phyloP scores from a whole-genome alignment of 2,888 invertebrate genomes.

The Psococerastis gibbosa region DNA sequence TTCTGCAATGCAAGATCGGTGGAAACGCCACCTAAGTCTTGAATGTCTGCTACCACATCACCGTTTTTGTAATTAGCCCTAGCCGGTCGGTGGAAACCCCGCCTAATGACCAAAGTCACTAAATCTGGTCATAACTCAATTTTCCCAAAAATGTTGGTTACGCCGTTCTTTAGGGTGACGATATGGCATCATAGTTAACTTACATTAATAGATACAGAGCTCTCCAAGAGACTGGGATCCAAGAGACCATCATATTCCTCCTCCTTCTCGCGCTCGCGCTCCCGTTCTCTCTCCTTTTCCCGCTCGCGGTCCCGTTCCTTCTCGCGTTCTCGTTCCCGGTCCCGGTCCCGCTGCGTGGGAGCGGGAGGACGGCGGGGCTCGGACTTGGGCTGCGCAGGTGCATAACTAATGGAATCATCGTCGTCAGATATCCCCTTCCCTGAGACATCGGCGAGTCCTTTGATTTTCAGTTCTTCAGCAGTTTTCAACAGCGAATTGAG shows the following conservation, averaged over 20 bases:
- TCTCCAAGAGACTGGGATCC: slow-evolving; percentile 13
- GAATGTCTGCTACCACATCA: too few species aligned
- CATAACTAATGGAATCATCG: slow-evolving; percentile 13
- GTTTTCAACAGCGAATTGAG: slow-evolving; percentile 74
- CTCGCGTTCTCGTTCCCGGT: background rate
- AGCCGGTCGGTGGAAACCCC: too few species aligned
- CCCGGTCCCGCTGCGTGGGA: background rate
- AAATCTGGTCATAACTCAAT: too few species aligned
- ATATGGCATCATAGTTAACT: too few species aligned
- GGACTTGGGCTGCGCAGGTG: slow-evolving; percentile 10
- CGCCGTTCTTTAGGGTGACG: too few species aligned
- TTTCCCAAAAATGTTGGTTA: too few species aligned
- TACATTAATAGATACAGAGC: background rate
- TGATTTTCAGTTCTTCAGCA: slow-evolving; percentile 79
- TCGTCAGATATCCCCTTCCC: slow-evolving; percentile 39
- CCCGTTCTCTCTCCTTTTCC: background rate
- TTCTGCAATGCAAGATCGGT: too few species aligned
- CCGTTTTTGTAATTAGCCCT: too few species aligned
- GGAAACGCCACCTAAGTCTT: too few species aligned
- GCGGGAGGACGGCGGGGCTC: background rate
- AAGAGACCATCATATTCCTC: slow-evolving; percentile 13
- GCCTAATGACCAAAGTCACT: too few species aligned
- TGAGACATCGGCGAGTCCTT: slow-evolving; percentile 77
- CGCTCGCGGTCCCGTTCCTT: background rate
- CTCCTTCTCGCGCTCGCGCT: slow-evolving; percentile 14